phyloP scores from a whole-genome alignment of 2,888 invertebrate genomes.

The Stomorhina lunata region DNA sequence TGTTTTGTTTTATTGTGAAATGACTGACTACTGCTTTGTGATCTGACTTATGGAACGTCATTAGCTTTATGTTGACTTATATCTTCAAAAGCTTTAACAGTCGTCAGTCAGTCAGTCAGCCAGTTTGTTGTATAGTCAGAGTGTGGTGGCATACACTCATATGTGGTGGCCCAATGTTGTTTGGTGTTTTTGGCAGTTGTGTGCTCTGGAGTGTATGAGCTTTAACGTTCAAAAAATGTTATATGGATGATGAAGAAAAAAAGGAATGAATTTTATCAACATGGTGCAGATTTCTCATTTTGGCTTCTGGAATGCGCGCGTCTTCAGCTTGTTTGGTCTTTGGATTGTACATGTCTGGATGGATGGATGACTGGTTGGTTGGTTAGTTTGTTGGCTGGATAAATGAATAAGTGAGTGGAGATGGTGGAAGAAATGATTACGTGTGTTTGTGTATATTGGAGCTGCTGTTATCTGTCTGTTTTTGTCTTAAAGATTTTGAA shows the following conservation, averaged over 20 bases:
- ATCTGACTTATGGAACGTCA: conserved; percentile 66
- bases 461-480: conserved; percentile 63
- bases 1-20: conserved; percentile 35
- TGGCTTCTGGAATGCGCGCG: conserved; percentile 78
- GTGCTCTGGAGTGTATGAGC: conserved; percentile 43
- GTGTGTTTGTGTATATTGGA: conserved; percentile 55
- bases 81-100: conserved; percentile 60
- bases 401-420: conserved; percentile 20
- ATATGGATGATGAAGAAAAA: conserved; percentile 31
- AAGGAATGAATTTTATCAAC: conserved; percentile 71
- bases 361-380: no score
- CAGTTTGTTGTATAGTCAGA: conserved; percentile 8
- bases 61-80: conserved; percentile 66
- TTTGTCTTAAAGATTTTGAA: conserved; percentile 65
- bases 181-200: conserved; percentile 12
- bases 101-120: conserved; percentile 41
- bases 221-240: conserved; percentile 30
- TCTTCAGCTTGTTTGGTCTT: conserved; percentile 65
- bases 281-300: conserved; percentile 77
- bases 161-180: conserved; percentile 24
- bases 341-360: conserved; percentile 34
- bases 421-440: no score
- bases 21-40: conserved; percentile 49
- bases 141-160: conserved; percentile 17
- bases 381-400: not conserved